Percentiles rank a stretch among this genome's conserved stretches.
These are phyloP conservation scores for Phalanger gymnotis DNA, from an alignment of 2,797 vertebrate genomes.

Conservation along the genomic window DNA sequence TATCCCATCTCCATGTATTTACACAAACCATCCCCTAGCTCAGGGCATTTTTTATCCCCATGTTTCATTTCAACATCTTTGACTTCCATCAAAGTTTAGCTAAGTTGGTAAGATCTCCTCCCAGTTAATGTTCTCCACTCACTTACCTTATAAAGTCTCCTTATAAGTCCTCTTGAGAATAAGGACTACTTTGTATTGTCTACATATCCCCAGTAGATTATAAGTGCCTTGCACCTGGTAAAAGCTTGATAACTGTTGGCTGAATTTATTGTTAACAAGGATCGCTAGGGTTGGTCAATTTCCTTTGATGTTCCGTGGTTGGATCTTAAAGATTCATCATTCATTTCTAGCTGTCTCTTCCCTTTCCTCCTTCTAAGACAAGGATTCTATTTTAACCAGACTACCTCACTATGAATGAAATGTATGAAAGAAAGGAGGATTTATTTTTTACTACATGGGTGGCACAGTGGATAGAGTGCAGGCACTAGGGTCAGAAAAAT, in stretches of 20 bases:
- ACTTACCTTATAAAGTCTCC: background rate
- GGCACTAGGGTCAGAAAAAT: background rate
- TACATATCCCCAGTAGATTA: background rate
- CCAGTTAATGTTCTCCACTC: background rate
- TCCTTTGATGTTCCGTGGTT: background rate
- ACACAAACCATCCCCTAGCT: background rate
- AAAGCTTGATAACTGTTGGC: background rate
- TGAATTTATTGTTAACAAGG: background rate
- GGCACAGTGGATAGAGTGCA: no score
- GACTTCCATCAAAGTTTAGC: background rate
- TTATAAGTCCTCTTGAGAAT: background rate
- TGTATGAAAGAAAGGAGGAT: background rate
- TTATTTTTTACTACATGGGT: background rate
- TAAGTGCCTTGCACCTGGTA: background rate
- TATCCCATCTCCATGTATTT: background rate
- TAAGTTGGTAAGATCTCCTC: background rate
- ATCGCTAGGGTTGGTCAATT: background rate
- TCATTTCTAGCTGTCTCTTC: background rate
- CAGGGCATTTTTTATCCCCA: background rate
- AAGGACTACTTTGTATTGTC: background rate
- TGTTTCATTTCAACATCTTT: background rate
- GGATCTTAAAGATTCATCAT: background rate
- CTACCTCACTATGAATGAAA: background rate
- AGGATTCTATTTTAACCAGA: background rate
- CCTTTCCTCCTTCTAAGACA: background rate